phyloP scores from a whole-genome alignment of 1,140 invertebrate genomes.

The Drosophila mayri region DNA sequence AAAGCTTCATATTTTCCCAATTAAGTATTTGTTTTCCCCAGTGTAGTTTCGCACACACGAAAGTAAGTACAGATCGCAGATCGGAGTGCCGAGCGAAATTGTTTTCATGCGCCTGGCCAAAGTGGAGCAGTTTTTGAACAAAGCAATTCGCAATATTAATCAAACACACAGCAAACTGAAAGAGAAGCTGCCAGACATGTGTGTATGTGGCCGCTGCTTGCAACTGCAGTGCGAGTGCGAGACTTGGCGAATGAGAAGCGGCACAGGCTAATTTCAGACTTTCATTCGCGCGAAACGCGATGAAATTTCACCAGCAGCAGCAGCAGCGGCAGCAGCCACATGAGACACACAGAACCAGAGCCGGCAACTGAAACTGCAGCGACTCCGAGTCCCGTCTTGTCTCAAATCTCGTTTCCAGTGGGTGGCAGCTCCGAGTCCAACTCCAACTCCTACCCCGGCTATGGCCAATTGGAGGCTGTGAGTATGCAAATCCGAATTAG shows the following conservation, averaged over 20 bases:
- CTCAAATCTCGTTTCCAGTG: conserved; percentile 39
- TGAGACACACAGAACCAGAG: conserved; percentile 56
- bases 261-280: conserved; percentile 82
- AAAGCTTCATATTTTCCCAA: too few relatives aligned
- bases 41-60: conserved; percentile 6
- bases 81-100: conserved; percentile 66
- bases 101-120: conserved; percentile 73
- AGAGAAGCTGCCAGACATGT: conserved; percentile 48
- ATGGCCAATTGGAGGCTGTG: conserved; percentile 34
- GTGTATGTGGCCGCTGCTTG: conserved; percentile 39
- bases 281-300: conserved; percentile 83
- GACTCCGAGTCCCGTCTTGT: conserved; percentile 3
- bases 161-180: conserved; percentile 46
- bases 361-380: conserved; percentile 35
- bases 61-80: conserved; percentile 16
- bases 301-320: conserved; percentile 77
- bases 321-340: conserved; percentile 34
- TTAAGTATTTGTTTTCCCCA: neutral
- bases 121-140: conserved; percentile 84
- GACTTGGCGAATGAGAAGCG: conserved; percentile 71
- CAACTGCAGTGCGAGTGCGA: conserved; percentile 35
- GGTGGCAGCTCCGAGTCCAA: conserved; percentile 9
- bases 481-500: conserved; percentile 68
- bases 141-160: conserved; percentile 84
- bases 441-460: conserved; percentile 3